A percentile compares a stretch with the other conserved stretches of the same genome.
Conservation (phyloP, 2,888 invertebrate species). For the Cosmopolites sordidus region DNA sequence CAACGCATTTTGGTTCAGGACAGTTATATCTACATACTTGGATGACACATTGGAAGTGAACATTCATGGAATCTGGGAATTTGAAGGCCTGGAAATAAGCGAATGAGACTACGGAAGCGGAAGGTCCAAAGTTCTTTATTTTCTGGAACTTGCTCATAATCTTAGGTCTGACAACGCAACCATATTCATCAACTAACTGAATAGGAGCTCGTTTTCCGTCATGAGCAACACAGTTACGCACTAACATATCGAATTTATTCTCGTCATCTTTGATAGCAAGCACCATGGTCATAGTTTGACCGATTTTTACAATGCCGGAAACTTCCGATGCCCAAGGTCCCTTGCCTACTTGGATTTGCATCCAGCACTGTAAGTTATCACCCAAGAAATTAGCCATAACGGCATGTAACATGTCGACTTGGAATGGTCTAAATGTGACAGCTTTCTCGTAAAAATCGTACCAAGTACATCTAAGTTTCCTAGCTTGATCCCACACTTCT, state of each 20-base stretch:
- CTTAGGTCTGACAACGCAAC: constrained; percentile 89
- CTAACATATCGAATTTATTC: constrained; percentile 93
- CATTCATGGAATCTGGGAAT: constrained; percentile 95
- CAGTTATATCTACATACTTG: constrained; percentile 92
- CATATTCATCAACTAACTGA: constrained; percentile 88
- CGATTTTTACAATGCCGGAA: constrained; percentile 91
- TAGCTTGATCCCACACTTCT: constrained; percentile 93
- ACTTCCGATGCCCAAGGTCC: constrained; percentile 97
- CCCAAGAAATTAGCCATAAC: constrained; percentile 94
- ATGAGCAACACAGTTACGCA: constrained; percentile 90
- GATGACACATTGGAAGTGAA: constrained; percentile 94
- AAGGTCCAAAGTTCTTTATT: constrained; percentile 92
- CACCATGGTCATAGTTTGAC: constrained; percentile 96
- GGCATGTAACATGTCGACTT: constrained; percentile 92
- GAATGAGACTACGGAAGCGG: constrained; percentile 90
- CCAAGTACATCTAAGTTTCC: constrained; percentile 90
- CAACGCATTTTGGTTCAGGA: constrained; percentile 85
- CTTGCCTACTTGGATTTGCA: constrained; percentile 95
- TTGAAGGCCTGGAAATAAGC: constrained; percentile 97
- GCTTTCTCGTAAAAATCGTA: constrained; percentile 95
- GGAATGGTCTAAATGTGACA: constrained; percentile 91
- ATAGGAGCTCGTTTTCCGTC: constrained; percentile 92
- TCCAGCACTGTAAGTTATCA: constrained; percentile 94
- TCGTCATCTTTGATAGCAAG: constrained; percentile 93
- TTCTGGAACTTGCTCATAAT: constrained; percentile 96